These are phyloP conservation scores for Drosophila antonietae DNA, from an alignment of 2,888 invertebrate species.

Conservation along the genomic window DNA sequence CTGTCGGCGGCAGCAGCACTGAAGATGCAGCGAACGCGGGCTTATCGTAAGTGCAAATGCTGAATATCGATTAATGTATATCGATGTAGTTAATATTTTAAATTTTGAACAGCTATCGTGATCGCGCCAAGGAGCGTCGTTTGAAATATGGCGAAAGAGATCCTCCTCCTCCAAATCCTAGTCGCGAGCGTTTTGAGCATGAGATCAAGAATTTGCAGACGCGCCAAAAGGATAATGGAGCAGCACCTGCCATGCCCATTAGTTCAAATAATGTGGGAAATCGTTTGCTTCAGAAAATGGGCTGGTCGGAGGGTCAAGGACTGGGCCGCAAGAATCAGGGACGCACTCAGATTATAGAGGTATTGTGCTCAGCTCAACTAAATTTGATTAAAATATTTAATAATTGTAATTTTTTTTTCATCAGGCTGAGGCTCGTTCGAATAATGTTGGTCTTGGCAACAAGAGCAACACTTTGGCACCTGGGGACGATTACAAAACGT, in stretches of 20 bases:
- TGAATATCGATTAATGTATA: background rate
- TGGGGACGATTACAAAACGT: conserved; percentile 84
- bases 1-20: conserved; percentile 14
- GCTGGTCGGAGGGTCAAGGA: conserved; percentile 99
- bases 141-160: conserved; percentile 96
- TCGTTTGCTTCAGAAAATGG: conserved; percentile 98
- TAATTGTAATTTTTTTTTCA: background rate
- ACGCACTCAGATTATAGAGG: conserved; percentile 96
- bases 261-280: conserved; percentile 97
- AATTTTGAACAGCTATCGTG: conserved; percentile 88
- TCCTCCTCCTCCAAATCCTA: conserved; percentile 88
- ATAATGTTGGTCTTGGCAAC: conserved; percentile 94
- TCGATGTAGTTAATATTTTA: background rate
- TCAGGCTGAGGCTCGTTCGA: conserved; percentile 85
- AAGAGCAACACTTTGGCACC: conserved; percentile 85
- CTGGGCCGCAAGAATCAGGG: conserved; percentile 97
- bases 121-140: conserved; percentile 97
- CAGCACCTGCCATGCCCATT: conserved; percentile 85
- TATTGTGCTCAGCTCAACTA: background rate
- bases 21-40: conserved; percentile 42
- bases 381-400: background rate
- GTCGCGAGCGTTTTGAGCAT: conserved; percentile 90
- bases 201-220: conserved; percentile 85
- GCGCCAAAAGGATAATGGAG: conserved; percentile 74
- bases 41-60: conserved; percentile 54